Evolutionary conservation across 2,113 vertebrate genomes (phyloP), one percentile per base, ranked within the genome.

Genomic region (Tachysurus fulvidraco): DNA sequence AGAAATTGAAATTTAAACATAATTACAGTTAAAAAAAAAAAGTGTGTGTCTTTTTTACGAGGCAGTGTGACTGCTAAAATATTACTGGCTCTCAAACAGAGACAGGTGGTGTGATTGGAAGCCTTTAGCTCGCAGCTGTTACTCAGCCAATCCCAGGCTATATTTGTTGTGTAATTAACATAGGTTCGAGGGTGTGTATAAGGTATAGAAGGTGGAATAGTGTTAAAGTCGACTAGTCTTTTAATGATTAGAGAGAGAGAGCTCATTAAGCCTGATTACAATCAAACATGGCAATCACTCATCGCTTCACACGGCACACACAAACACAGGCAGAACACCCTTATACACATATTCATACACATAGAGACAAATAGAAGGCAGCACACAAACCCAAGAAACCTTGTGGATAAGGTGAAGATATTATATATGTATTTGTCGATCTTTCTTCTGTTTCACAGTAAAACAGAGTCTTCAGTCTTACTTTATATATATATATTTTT

Each of bases 201-300:
- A 80, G 67, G 73, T 74, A 36, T 86, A 84, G 65, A 76, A n/a
- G 52, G 55, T 74, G 19, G 86, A 81, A 64, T 76, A 41, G 62
- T 50, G 86, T 65, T 81, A 16, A 84, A 76, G 82, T 81, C 59
- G 77, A 62, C 21, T 60, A 62, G 73, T 46, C 64, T 30, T 73
- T 50, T 50, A 65, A 85, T 50, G 1, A 78, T 76, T 14, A 50
- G 11, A 50, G 21, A 12, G 69, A 25, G 89, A 90, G 91, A 89
- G 90, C 91, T 93, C 91, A 94, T 95, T 94, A 95, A 17, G 80
- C 41, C 73, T 85, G 88, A 91, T 89, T 90, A 89, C 54, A 36
- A 30, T 74, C 46, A 83, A 52, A 85, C 78, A 83, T 59, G 83
- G n/a, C 57, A 8, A 67, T 28, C 46, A 19, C 50, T 28, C 25